Conservation (phyloP, 1,140 invertebrate genomes). For the Drosophila kepulauana region DNA sequence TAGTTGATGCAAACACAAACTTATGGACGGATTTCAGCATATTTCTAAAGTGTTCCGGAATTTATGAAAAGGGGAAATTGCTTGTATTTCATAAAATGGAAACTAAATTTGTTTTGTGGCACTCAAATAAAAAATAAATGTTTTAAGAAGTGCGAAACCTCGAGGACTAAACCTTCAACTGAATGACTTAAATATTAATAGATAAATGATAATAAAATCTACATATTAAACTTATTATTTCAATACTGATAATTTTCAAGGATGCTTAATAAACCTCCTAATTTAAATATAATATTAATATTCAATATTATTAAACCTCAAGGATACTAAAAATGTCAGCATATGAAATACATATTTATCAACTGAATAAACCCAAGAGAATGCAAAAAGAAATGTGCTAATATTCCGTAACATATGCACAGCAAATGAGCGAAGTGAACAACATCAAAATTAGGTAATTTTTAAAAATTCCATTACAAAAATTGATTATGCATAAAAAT, state of each 20-base stretch:
- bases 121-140: too few species aligned
- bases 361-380: slow-evolving; percentile 10
- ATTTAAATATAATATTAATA: background rate
- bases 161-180: too few species aligned
- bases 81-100: background rate
- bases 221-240: too few species aligned
- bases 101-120: background rate
- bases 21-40: slow-evolving; percentile 1
- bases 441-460: background rate
- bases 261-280: background rate
- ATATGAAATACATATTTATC: slow-evolving; percentile 31
- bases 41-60: slow-evolving; percentile 34
- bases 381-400: background rate
- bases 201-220: too few species aligned
- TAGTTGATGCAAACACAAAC: slow-evolving; percentile 37
- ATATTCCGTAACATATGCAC: slow-evolving; percentile 36
- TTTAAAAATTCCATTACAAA: slow-evolving; percentile 33
- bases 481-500: slow-evolving; percentile 28
- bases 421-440: slow-evolving; percentile 15
- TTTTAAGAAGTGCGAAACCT: too few species aligned
- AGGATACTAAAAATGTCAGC: background rate
- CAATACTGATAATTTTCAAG: too few species aligned
- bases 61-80: slow-evolving; percentile 49
- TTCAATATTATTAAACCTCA: background rate
- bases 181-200: too few species aligned